Conservation (phyloP, 2,888 invertebrate species). For the Marasmarcha lunaedactyla region DNA sequence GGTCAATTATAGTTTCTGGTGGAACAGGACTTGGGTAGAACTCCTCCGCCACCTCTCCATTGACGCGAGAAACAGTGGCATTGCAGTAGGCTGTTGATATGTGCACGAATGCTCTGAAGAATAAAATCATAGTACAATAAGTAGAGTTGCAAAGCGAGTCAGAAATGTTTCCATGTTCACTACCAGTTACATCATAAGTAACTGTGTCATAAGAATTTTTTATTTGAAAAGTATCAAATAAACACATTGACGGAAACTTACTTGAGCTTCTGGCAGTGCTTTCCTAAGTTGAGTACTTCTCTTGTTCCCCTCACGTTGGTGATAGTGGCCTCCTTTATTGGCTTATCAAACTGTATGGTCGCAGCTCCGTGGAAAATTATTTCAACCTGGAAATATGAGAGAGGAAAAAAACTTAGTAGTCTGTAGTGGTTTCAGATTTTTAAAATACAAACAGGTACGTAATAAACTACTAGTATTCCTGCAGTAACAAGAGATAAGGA, state of each 20-base stretch:
- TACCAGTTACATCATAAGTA: no score
- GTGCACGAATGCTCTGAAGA: slow-evolving; percentile 25
- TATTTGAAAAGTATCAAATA: no score
- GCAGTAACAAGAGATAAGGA: no score
- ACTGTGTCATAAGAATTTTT: no score
- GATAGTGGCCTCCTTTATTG: slow-evolving; percentile 81
- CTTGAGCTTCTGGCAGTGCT: slow-evolving; percentile 74
- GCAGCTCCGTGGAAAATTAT: slow-evolving; percentile 44
- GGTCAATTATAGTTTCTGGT: slow-evolving; percentile 19
- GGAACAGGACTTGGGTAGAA: slow-evolving; percentile 19
- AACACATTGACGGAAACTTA: no score
- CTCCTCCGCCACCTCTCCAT: slow-evolving; percentile 16
- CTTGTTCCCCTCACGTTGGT: slow-evolving; percentile 90
- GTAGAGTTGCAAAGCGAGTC: no score
- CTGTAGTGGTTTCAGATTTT: slow-evolving; percentile 78
- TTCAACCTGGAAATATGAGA: slow-evolving; percentile 28
- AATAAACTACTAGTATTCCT: no score
- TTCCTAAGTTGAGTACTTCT: slow-evolving; percentile 81
- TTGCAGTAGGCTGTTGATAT: slow-evolving; percentile 50
- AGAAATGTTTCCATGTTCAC: no score
- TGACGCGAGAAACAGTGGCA: slow-evolving; percentile 19
- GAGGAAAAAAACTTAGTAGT: slow-evolving; percentile 59
- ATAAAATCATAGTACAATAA: no score
- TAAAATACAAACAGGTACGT: no score
- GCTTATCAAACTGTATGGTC: slow-evolving; percentile 82